Conservation (phyloP, 2,797 vertebrate species). For the Rhinichthys osculus region DNA sequence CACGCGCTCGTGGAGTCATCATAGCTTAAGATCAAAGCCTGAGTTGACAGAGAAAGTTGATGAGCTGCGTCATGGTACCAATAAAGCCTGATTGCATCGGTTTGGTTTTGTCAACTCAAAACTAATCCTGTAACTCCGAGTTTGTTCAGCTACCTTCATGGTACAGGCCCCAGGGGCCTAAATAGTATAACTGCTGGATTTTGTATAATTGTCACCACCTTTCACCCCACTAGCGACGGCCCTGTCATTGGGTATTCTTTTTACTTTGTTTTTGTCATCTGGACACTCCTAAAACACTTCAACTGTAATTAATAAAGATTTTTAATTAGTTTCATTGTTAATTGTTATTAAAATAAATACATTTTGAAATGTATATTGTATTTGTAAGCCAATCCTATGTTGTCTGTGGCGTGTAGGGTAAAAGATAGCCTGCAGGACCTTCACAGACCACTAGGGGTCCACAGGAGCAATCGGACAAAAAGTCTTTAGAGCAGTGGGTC, state of each 20-base stretch:
- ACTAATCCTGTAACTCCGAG: too few species aligned
- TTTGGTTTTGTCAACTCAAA: too few species aligned
- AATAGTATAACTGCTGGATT: too few species aligned
- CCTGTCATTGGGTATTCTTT: background rate
- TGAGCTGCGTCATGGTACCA: too few species aligned
- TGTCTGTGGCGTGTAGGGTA: background rate
- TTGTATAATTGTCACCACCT: too few species aligned
- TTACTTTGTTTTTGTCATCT: background rate
- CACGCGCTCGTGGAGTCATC: too few species aligned
- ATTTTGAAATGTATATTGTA: conserved; percentile 7
- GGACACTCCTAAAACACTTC: background rate
- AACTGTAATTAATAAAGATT: background rate
- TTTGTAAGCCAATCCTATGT: background rate
- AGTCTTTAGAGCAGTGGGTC: background rate
- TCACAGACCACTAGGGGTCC: background rate
- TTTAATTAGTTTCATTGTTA: background rate
- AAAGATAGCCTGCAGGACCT: background rate
- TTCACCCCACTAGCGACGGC: too few species aligned
- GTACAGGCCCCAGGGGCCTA: too few species aligned
- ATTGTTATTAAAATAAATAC: background rate
- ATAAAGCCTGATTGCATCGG: too few species aligned
- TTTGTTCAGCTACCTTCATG: too few species aligned
- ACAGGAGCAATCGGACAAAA: background rate
- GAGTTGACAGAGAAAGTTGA: too few species aligned
- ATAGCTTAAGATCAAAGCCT: too few species aligned